A percentile compares a stretch with the other conserved stretches of the same genome.
These are phyloP conservation scores for Trachymyrmex cornetzi DNA, from an alignment of 1,140 invertebrate genomes.

Conservation along the genomic window DNA sequence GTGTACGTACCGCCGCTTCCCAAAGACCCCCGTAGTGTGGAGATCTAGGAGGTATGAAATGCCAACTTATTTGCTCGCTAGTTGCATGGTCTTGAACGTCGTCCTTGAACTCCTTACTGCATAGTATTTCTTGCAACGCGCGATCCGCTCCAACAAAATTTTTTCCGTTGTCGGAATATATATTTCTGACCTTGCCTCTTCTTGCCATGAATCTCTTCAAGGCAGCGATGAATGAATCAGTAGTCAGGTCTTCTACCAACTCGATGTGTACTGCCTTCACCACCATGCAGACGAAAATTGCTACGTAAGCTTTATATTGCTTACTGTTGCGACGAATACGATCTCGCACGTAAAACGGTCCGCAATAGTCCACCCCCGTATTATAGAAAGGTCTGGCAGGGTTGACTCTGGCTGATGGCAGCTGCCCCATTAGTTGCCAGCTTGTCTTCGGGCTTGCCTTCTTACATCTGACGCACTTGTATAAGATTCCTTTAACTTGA, in stretches of 20 bases:
- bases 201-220: background rate
- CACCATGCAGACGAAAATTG: background rate
- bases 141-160: background rate
- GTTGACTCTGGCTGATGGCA: background rate
- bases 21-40: background rate
- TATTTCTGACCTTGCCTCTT: background rate
- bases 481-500: background rate
- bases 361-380: background rate
- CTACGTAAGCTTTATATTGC: background rate
- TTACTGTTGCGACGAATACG: background rate
- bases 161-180: background rate
- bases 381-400: too few species aligned
- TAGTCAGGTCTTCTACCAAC: background rate
- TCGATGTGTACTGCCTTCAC: conserved; percentile 27
- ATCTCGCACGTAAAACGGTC: background rate
- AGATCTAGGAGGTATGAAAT: background rate
- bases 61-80: background rate
- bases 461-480: background rate
- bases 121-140: background rate
- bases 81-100: background rate
- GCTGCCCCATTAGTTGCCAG: background rate
- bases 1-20: background rate
- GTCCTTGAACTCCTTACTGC: background rate
- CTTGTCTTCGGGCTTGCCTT: background rate
- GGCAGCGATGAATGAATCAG: background rate